Evolutionary conservation across 2,113 vertebrate genomes (phyloP).

Genomic region (Pteronura brasiliensis): DNA sequence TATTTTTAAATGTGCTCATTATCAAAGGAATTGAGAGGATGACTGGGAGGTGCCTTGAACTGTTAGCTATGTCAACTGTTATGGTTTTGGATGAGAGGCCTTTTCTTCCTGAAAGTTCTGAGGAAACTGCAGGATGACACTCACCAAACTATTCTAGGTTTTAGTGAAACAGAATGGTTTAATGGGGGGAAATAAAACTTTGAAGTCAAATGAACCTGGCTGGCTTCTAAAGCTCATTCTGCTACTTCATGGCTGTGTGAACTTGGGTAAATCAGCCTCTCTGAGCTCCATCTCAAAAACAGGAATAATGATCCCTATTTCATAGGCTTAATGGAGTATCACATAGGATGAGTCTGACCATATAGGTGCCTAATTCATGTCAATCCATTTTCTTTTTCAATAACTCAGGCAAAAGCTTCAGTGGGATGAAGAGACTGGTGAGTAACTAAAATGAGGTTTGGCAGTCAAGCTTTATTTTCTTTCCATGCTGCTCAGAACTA

Average conservation of each 20-base stretch:
- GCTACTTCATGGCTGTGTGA: background rate
- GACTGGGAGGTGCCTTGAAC: background rate
- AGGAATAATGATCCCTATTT: background rate
- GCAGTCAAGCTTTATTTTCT: background rate
- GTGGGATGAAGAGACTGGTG: background rate
- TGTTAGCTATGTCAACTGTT: background rate
- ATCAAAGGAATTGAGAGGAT: background rate
- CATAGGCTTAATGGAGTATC: background rate
- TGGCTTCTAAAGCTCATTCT: background rate
- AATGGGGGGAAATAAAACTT: background rate
- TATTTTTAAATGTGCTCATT: constrained; percentile 7
- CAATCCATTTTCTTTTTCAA: background rate
- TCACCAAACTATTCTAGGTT: background rate
- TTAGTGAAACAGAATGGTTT: background rate
- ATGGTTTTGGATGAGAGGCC: background rate
- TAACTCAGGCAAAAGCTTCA: background rate
- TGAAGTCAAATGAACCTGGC: background rate
- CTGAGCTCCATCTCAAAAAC: background rate
- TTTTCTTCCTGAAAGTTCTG: background rate
- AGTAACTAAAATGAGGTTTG: background rate
- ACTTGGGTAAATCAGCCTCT: background rate
- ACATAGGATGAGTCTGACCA: background rate
- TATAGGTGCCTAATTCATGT: background rate
- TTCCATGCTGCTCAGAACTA: background rate
- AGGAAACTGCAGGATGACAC: background rate